Evolutionary conservation across 64 coral and sea anemone species (phyloP).

Genomic region (Pocillopora verrucosa): DNA sequence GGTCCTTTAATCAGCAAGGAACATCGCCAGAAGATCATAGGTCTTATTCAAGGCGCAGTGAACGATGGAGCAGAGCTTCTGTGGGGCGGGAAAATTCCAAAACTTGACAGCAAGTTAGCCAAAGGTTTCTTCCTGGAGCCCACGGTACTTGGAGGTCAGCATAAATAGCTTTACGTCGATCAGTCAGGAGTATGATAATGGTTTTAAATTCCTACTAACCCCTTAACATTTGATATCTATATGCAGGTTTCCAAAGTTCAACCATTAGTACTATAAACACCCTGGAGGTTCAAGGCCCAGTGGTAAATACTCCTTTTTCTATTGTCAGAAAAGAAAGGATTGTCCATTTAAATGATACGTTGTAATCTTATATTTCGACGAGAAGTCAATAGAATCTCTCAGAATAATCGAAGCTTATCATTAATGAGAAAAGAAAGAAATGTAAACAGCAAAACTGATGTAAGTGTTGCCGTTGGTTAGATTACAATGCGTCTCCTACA

Average conservation of each 20-base stretch:
- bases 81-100: constrained; percentile 48
- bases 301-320: constrained; percentile 29
- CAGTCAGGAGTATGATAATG: background rate
- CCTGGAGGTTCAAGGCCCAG: constrained; percentile 60
- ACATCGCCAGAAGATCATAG: constrained; percentile 29
- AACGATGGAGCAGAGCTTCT: constrained; percentile 51
- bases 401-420: no score
- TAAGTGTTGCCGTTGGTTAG: no score
- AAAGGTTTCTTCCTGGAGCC: constrained; percentile 58
- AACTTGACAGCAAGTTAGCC: constrained; percentile 58
- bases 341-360: no score
- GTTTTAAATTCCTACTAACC: background rate
- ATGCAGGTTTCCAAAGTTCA: constrained; percentile 30
- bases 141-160: constrained; percentile 52
- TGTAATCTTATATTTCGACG: no score
- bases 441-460: no score
- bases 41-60: constrained; percentile 51
- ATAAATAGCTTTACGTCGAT: background rate
- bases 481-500: no score
- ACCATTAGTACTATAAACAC: constrained; percentile 27
- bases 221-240: background rate
- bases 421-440: no score
- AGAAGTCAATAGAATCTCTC: no score
- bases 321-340: background rate
- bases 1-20: constrained; percentile 62